Base-by-base conservation (phyloP, 37 sponge, comb jelly and placozoan genomes). In the Lycopodina hypogea region DNA sequence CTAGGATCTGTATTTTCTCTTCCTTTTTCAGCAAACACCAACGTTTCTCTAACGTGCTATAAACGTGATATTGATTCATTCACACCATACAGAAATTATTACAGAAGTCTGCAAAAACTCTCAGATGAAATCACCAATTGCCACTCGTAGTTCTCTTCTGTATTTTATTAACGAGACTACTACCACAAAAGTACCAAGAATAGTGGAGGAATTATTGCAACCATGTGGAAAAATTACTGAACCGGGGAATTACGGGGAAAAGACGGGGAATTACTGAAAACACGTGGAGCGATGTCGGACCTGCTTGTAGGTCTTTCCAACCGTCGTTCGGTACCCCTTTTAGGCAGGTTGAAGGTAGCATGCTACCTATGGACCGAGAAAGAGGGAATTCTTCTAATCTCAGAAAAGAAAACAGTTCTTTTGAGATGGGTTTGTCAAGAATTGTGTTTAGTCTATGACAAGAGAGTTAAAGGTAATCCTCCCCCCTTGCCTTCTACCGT, bases 291-390 rank as follows among this genome's bases (percentile, higher is more conserved):
- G 62, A 71, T 59, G 71, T 48, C 42, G 11, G 66, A 62, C 51
- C 65, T 87, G 69, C 37, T 30, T 60, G 28, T 42, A 2, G 72
- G 67, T 15, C 45, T 88, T 28, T 57, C 40, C 9, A 56, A 88
- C 26, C 42, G 48, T 9, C 48, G 30, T 32, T 77, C 83, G 2
- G 32, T 82, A 2, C 62, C 32, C 4, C 0, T 36, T 15, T 53
- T 35, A n/a, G 83, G 77, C 26, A 55, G 88, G 14, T 52, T 88
- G 45, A 88, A 82, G 56, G 74, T 88, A 2, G 88, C 88, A 12
- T 72, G 78, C 66, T 71, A 65, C 53, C 29, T 82, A 59, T 82
- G 81, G 86, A 41, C 23, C 22, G 42, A 62, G 65, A 56, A 72
- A 33, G 69, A 76, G 42, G 33, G 59, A 14, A 22, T n/a, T 35